These are phyloP conservation scores for Anadara kagoshimensis DNA, from an alignment of 1,140 invertebrate genomes.

Conservation along the genomic window DNA sequence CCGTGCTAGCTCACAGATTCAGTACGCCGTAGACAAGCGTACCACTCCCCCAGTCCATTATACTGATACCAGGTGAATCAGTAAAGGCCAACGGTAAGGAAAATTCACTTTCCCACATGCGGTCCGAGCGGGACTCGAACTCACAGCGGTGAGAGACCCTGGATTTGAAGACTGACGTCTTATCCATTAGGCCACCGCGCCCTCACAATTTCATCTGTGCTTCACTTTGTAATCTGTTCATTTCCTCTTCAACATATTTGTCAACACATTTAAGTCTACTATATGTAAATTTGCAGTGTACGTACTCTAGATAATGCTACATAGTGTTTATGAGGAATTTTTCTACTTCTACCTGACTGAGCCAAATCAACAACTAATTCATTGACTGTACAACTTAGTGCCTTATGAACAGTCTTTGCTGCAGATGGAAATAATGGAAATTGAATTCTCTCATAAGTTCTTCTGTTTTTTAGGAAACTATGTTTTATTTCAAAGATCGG, in stretches of 20 bases:
- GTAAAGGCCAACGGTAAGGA: too few relatives aligned
- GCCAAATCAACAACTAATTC: conserved; percentile 26
- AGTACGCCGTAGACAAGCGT: too few relatives aligned
- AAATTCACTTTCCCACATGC: too few relatives aligned
- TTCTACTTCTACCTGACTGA: not conserved
- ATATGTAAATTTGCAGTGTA: conserved; percentile 14
- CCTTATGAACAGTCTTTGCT: conserved; percentile 30
- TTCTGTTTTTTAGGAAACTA: conserved; percentile 14
- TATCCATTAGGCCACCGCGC: too few relatives aligned
- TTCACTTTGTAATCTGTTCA: conserved; percentile 18
- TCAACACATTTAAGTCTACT: conserved; percentile 24
- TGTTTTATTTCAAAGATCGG: conserved; percentile 31
- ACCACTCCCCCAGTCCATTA: too few relatives aligned
- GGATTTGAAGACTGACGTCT: too few relatives aligned
- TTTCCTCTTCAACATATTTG: conserved; percentile 19
- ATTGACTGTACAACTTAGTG: conserved; percentile 31
- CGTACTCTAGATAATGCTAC: conserved; percentile 30
- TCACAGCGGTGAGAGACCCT: too few relatives aligned
- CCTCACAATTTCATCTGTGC: too few relatives aligned
- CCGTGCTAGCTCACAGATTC: too few relatives aligned
- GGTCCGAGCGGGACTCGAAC: too few relatives aligned
- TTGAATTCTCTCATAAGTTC: conserved; percentile 30
- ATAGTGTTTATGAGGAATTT: conserved; percentile 33
- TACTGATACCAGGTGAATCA: too few relatives aligned
- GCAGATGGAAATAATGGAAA: conserved; percentile 28